Percentiles rank a stretch among this genome's conserved stretches.
phyloP scores from a whole-genome alignment of 1,140 invertebrate species.

The Drosophila prosaltans region DNA sequence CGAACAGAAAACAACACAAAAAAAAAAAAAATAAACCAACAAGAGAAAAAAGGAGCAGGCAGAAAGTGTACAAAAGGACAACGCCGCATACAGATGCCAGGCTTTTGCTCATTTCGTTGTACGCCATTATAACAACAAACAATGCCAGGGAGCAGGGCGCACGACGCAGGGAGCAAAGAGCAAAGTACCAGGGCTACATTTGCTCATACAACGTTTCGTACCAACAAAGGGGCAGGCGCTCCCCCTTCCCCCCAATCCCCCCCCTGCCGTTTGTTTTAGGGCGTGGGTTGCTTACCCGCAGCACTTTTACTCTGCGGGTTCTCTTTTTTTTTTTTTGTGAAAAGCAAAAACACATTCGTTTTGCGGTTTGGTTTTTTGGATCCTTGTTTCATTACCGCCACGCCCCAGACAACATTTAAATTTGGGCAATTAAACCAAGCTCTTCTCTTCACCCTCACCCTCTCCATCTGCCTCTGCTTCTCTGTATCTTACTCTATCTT shows the following conservation, averaged over 20 bases:
- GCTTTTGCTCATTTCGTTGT: conserved; percentile 63
- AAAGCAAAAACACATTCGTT: conserved; percentile 18
- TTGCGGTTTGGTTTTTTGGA: conserved; percentile 29
- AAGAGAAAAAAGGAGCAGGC: conserved; percentile 63
- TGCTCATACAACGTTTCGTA: not conserved
- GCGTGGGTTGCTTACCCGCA: conserved; percentile 53
- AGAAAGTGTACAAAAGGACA: conserved; percentile 75
- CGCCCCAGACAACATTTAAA: conserved; percentile 61
- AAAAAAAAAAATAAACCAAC: not conserved
- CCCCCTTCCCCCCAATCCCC: not conserved
- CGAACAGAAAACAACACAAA: not conserved
- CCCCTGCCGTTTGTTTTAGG: conserved; percentile 23
- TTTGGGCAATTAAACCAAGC: conserved; percentile 31
- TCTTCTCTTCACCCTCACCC: not conserved
- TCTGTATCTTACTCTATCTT: not conserved
- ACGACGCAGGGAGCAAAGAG: not conserved
- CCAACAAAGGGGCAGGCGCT: conserved; percentile 17
- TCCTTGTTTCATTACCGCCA: conserved; percentile 63
- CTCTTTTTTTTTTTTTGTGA: conserved; percentile 22
- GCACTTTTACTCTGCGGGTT: conserved; percentile 69
- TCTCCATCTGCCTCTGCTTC: not conserved
- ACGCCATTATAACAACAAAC: conserved; percentile 79
- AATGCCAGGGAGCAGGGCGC: conserved; percentile 41
- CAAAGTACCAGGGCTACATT: not conserved
- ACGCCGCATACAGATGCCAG: conserved; percentile 70